A percentile compares a stretch with the other conserved stretches of the same genome.
Evolutionary conservation across 2,888 invertebrate genomes (phyloP).

Genomic region (Sphaerophoria rueppellii): DNA sequence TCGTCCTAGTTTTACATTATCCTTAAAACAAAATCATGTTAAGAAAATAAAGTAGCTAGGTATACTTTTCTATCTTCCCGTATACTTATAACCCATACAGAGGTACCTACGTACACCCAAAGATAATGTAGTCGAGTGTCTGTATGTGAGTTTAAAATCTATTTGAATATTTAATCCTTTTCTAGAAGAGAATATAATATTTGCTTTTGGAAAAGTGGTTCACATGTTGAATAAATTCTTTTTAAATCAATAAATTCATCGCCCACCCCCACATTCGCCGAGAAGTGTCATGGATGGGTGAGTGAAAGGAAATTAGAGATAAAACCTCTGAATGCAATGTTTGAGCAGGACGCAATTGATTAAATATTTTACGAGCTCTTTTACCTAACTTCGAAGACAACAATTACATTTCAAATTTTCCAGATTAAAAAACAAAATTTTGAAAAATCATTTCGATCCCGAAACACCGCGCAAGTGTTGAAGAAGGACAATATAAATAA

Average conservation of each 20-base stretch:
- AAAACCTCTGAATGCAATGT: not conserved
- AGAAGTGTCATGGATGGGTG: not conserved
- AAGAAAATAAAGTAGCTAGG: conserved; percentile 6
- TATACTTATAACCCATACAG: not conserved
- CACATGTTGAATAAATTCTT: conserved; percentile 50
- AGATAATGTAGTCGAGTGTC: not conserved
- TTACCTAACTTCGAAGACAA: not conserved
- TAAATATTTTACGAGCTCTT: conserved; percentile 7
- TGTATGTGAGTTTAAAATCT: conserved; percentile 7
- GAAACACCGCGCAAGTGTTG: conserved; percentile 31
- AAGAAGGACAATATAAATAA: not conserved
- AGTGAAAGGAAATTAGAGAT: not conserved
- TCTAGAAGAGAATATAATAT: conserved; percentile 14
- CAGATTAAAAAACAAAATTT: not conserved
- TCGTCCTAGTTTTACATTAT: conserved; percentile 56
- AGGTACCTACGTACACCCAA: too few relatives aligned
- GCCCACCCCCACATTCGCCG: not conserved
- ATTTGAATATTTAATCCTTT: conserved; percentile 52
- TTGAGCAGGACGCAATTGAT: not conserved
- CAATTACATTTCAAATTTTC: not conserved
- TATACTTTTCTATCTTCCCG: too few relatives aligned
- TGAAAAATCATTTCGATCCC: conserved; percentile 19
- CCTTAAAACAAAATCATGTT: not conserved
- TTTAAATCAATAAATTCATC: conserved; percentile 52
- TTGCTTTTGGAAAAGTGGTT: conserved; percentile 26